phyloP scores from a whole-genome alignment of 1,140 invertebrate genomes.

The Hyles euphorbiae region DNA sequence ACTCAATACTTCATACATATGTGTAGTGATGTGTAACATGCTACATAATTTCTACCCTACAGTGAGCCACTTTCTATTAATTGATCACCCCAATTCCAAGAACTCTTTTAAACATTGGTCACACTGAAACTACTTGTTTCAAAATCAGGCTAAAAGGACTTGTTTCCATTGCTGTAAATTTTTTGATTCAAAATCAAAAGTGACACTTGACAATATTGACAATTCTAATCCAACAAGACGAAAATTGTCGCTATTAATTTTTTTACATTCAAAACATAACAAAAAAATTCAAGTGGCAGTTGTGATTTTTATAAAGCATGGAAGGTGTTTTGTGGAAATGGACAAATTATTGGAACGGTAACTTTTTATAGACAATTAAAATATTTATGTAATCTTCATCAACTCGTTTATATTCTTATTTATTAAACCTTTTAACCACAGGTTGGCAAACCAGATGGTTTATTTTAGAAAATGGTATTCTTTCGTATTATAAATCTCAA shows the following conservation, averaged over 20 bases:
- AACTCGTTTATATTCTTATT: slow-evolving; percentile 3
- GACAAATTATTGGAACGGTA: slow-evolving; percentile 90
- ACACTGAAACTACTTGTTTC: too few relatives aligned
- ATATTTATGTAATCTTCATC: neutral
- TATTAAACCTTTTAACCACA: slow-evolving; percentile 49
- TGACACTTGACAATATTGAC: slow-evolving; percentile 11
- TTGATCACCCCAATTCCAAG: too few relatives aligned
- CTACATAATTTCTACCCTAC: too few relatives aligned
- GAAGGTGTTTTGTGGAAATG: slow-evolving; percentile 88
- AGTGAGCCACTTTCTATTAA: too few relatives aligned
- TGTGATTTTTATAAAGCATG: slow-evolving; percentile 64
- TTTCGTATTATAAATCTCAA: slow-evolving; percentile 89
- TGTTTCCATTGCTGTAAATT: too few relatives aligned
- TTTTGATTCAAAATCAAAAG: too few relatives aligned
- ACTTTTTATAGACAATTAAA: slow-evolving; percentile 35
- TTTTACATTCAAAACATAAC: neutral
- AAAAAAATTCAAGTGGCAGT: slow-evolving; percentile 1
- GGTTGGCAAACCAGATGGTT: slow-evolving; percentile 93
- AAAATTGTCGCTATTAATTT: slow-evolving; percentile 6
- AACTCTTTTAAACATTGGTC: too few relatives aligned
- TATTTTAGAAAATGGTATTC: slow-evolving; percentile 85
- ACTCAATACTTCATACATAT: too few relatives aligned
- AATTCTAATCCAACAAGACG: slow-evolving; percentile 30
- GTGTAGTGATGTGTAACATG: too few relatives aligned
- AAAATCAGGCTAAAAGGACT: too few relatives aligned